Evolutionary conservation across 1,140 invertebrate genomes (phyloP), one percentile per base, ranked within the genome.

Genomic region (Zophobas morio): DNA sequence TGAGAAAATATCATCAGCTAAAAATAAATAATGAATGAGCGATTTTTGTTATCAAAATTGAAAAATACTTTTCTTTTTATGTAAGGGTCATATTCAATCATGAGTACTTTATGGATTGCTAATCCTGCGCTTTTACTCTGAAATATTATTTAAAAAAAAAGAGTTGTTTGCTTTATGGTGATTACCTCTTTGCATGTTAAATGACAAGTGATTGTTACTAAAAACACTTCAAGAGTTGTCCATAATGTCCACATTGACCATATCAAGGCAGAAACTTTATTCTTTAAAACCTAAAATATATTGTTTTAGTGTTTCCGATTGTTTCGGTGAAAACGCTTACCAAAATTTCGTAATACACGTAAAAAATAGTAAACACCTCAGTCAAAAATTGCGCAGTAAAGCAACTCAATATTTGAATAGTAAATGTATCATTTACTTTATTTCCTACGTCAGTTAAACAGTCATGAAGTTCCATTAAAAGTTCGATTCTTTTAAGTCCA

Each of bases 1-100:
- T 80, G 72, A 8, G 76, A 80, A 53, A 80, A 80, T 4, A 75
- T 39, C 8, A 73, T 78, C 20, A 80, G 36, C 79, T 80, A 46
- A 70, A 80, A 78, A 47, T 77, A 60, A 8, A 53, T 35, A 42
- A 35, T 42, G 1, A 66, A 63, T 1, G 47, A 2, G 56, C 5
- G 57, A 32, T 47, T 60, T 46, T 54, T 35, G 42, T 46, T 42
- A n/a, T 33, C 4, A 20, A 57, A 35, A 35, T 46, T 42, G 0
- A 42, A 20, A 40, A 42, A 34, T 78, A 78, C 76, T 70, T 74
- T 78, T 74, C 63, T 70, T 46, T 51, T 57, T 53, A 74, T 49
- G n/a, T n/a, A 34, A 1, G 47, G 36, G 34, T 77, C 42, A 49
- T 20, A 32, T 32, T 75, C 71, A 51, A 74, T 70, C 49, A 79